Evolutionary conservation across 53 echinoderm and acorn worm species (phyloP), one percentile per base, ranked within the genome.

Genomic region (Holothuria scabra): DNA sequence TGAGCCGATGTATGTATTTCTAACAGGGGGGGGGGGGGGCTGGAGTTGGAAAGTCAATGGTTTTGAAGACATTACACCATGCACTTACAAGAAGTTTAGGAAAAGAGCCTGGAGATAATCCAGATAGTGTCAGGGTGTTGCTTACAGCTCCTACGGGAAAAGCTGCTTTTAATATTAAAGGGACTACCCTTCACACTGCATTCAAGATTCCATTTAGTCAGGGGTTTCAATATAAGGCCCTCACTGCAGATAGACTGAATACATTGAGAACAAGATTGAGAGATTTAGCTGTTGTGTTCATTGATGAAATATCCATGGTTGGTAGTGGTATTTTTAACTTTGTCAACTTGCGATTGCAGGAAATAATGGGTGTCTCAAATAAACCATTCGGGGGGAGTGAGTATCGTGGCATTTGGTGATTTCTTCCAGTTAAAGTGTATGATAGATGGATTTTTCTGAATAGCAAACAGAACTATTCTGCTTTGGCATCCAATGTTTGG

Each of bases 381-480:
- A 67, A 34, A 13, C 30, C 71, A 59, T 91, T 91, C 87, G 91
- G 87, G 25, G n/a, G 84, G 87, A 28, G 61, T 91, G 34, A 71
- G 65, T 79, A 79, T 91, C 8, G 14, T 90, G 21, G 74, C 31
- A 64, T 71, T 85, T 82, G 86, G 90, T 24, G 90, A 90, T 48
- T 59, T 90, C 28, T 91, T 91, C 46, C 91, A 91, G 60, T 64
- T 91, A 7, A 57, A 91, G 87, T 91, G 12, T 44, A 66, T 61
- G 66, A 65, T 64, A 37, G 19, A 64, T 83, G 23, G 87, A 67
- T 91, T n/a, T 90, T 85, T 13, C 63, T 4, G 30, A 31, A 66
- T 31, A 28, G 12, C 14, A 60, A 57, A 76, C 29, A 78, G 30
- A 62, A 64, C 19, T 81, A 80, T 80, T 65, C 65, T 14, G 66